These are phyloP conservation scores for Saiga tatarica DNA, from an alignment of 2,113 vertebrate species.

Conservation along the genomic window DNA sequence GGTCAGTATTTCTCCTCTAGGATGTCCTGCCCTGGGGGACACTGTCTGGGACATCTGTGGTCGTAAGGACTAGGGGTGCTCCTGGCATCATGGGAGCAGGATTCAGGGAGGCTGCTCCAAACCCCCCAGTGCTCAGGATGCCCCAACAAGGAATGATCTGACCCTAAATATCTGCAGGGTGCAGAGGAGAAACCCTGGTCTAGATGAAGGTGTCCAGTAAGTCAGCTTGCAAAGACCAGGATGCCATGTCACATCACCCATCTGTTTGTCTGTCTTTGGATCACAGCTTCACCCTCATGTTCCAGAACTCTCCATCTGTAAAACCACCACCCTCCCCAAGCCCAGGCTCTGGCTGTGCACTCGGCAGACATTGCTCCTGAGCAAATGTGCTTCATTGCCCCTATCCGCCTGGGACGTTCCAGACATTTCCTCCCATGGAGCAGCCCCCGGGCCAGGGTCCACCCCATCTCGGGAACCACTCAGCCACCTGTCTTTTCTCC, in stretches of 20 bases:
- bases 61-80: not conserved
- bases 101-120: too few species aligned
- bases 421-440: not conserved
- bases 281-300: not conserved
- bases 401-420: fast-evolving
- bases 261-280: not conserved
- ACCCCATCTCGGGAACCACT: fast-evolving
- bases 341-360: not conserved
- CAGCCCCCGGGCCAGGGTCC: not conserved
- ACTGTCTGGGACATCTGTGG: not conserved
- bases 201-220: too few species aligned
- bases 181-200: fast-evolving
- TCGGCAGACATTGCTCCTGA: not conserved
- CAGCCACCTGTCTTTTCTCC: not conserved
- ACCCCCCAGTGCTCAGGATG: not conserved
- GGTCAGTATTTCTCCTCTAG: not conserved
- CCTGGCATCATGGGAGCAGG: not conserved
- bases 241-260: fast-evolving
- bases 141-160: not conserved
- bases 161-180: not conserved
- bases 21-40: not conserved
- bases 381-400: not conserved
- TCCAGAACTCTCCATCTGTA: not conserved
- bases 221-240: not conserved
- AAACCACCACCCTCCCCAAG: not conserved